Percentiles rank a stretch among this genome's conserved stretches.
These are phyloP conservation scores for Tenrec ecaudatus DNA, from an alignment of 2,113 vertebrate genomes.

Conservation along the genomic window DNA sequence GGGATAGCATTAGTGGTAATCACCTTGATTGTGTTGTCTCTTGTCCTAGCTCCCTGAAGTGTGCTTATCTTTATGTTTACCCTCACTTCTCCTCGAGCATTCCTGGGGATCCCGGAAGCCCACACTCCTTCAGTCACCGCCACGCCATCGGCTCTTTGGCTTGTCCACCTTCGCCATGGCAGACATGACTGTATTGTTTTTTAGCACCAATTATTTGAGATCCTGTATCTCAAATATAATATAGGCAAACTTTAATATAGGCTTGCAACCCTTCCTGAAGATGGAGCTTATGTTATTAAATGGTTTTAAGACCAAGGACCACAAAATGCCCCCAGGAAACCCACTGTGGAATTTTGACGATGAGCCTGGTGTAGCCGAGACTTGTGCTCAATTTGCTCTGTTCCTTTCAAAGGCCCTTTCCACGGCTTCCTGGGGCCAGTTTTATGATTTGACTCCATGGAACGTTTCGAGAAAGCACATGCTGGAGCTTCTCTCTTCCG, in stretches of 20 bases:
- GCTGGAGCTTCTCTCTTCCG: not conserved
- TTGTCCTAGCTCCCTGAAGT: not conserved
- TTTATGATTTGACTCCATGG: not conserved
- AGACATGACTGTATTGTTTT: not conserved
- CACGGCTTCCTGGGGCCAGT: not conserved
- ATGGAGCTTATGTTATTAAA: not conserved
- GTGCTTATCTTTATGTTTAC: too few species aligned
- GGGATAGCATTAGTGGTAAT: not conserved
- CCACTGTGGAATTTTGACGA: not conserved
- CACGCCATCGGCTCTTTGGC: not conserved
- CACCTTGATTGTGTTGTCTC: not conserved
- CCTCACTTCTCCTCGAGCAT: not conserved
- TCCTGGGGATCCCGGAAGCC: not conserved
- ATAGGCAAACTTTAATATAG: too few species aligned
- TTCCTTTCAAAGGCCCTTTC: not conserved
- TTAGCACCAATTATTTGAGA: not conserved
- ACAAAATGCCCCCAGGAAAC: not conserved
- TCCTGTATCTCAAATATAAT: not conserved
- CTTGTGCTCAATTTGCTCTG: not conserved
- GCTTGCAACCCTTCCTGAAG: not conserved
- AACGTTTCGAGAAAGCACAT: not conserved
- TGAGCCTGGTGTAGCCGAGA: not conserved
- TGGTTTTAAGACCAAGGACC: not conserved
- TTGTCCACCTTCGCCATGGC: not conserved
- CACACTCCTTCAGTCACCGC: not conserved